Percentiles rank a stretch among this genome's conserved stretches.
These are phyloP conservation scores for Amblyraja radiata DNA, from an alignment of 2,797 vertebrate genomes.

Conservation along the genomic window DNA sequence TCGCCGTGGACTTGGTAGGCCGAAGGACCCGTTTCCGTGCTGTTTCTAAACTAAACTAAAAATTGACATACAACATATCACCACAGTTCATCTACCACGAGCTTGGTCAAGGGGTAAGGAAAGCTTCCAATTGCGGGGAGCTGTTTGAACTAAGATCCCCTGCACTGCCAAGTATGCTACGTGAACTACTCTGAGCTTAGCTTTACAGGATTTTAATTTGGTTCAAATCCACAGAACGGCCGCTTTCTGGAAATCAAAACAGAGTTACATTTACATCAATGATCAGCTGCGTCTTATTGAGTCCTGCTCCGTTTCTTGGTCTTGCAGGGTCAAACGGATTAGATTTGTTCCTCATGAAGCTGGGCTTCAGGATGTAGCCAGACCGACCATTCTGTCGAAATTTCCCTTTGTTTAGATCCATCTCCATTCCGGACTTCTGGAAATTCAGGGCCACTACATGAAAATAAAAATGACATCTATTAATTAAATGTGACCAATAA, in stretches of 20 bases:
- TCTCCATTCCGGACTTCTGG: slow-evolving; percentile 87
- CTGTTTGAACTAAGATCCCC: not conserved
- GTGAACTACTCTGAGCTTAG: not conserved
- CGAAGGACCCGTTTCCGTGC: too few species aligned
- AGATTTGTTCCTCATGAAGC: slow-evolving; percentile 60
- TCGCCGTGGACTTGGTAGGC: too few species aligned
- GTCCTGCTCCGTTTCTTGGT: slow-evolving; percentile 61
- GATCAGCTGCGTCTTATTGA: slow-evolving; percentile 61
- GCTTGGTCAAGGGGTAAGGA: not conserved
- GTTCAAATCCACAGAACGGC: not conserved
- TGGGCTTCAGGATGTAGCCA: slow-evolving; percentile 82
- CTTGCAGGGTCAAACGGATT: slow-evolving; percentile 71
- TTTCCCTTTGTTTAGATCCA: slow-evolving; percentile 88
- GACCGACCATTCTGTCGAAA: slow-evolving; percentile 80
- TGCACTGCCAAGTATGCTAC: not conserved
- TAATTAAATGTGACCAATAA: not conserved
- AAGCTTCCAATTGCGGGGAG: too few species aligned
- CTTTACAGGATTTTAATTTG: not conserved
- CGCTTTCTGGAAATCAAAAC: not conserved
- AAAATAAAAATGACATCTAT: not conserved
- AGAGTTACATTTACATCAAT: slow-evolving; percentile 63
- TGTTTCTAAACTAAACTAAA: too few species aligned
- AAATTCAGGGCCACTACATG: slow-evolving; percentile 87
- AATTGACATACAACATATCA: too few species aligned
- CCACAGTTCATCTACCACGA: not conserved